Percentiles rank a stretch among this genome's conserved stretches.
Conservation (phyloP, 2,797 vertebrate genomes). For the Okamejei kenojei region DNA sequence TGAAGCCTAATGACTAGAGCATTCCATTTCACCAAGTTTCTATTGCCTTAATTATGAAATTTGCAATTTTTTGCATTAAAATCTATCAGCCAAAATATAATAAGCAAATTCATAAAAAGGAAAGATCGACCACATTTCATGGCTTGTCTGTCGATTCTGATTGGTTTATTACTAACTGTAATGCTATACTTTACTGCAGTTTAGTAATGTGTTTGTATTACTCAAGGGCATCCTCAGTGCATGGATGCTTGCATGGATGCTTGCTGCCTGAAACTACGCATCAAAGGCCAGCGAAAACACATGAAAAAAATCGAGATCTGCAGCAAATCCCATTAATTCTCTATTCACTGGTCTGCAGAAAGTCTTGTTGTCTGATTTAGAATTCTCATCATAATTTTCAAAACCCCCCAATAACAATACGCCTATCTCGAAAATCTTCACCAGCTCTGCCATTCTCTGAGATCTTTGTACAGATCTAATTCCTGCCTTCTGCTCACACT, state of each 20-base stretch:
- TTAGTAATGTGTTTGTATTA: background rate
- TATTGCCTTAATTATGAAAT: background rate
- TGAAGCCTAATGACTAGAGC: background rate
- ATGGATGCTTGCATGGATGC: background rate
- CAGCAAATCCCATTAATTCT: background rate
- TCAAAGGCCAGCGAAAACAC: background rate
- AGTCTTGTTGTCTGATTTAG: background rate
- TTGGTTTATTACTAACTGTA: background rate
- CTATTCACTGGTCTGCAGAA: background rate
- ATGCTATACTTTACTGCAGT: background rate
- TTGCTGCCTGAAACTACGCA: too few species aligned
- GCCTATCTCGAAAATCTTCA: background rate
- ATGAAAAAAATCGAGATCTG: background rate
- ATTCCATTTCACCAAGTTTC: background rate
- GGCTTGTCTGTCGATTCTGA: background rate
- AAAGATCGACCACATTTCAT: background rate
- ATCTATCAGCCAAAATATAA: background rate
- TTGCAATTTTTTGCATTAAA: background rate
- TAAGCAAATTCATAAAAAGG: background rate
- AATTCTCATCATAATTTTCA: background rate
- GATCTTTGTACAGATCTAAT: background rate
- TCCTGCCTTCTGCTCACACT: background rate
- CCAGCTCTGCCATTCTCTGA: background rate
- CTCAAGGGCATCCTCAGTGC: background rate
- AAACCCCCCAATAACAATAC: background rate